These are phyloP conservation scores for Zaprionus bogoriensis DNA, from an alignment of 2,888 invertebrate species.

Conservation along the genomic window DNA sequence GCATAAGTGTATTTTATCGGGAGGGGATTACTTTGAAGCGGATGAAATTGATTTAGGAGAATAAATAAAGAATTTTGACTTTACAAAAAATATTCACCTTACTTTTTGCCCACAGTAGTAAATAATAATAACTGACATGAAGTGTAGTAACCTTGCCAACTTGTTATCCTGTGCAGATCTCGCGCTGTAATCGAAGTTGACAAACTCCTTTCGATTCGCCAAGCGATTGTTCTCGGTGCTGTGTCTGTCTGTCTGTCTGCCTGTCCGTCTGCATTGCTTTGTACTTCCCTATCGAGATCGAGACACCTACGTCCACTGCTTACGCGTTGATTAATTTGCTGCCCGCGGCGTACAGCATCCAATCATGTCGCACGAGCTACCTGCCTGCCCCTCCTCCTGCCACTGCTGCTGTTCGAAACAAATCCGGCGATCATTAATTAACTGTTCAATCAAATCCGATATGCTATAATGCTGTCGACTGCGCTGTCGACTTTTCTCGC, in stretches of 20 bases:
- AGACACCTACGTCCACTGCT: constrained; percentile 57
- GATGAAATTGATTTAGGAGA: too few species aligned
- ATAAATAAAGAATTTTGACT: too few species aligned
- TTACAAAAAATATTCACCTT: too few species aligned
- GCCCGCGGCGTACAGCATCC: constrained; percentile 64
- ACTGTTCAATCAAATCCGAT: constrained; percentile 72
- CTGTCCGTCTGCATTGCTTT: constrained; percentile 33
- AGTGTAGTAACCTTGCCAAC: constrained; percentile 31
- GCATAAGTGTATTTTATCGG: too few species aligned
- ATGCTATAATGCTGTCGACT: constrained; percentile 39
- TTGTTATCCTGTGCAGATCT: constrained; percentile 3
- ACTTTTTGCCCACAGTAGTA: too few species aligned
- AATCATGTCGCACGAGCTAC: constrained; percentile 57
- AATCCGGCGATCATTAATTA: constrained; percentile 71
- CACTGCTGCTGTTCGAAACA: constrained; percentile 41
- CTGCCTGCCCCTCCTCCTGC: background rate
- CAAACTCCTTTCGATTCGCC: constrained; percentile 54
- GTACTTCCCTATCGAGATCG: constrained; percentile 56
- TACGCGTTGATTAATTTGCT: constrained; percentile 67
- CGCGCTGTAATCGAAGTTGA: constrained; percentile 28
- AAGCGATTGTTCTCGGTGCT: constrained; percentile 3
- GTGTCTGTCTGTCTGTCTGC: constrained; percentile 17
- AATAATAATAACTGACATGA: constrained; percentile 37
- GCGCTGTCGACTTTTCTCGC: constrained; percentile 34
- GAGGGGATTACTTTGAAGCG: too few species aligned